Evolutionary conservation across 2,888 invertebrate genomes (phyloP).

Genomic region (Drosophila merina): DNA sequence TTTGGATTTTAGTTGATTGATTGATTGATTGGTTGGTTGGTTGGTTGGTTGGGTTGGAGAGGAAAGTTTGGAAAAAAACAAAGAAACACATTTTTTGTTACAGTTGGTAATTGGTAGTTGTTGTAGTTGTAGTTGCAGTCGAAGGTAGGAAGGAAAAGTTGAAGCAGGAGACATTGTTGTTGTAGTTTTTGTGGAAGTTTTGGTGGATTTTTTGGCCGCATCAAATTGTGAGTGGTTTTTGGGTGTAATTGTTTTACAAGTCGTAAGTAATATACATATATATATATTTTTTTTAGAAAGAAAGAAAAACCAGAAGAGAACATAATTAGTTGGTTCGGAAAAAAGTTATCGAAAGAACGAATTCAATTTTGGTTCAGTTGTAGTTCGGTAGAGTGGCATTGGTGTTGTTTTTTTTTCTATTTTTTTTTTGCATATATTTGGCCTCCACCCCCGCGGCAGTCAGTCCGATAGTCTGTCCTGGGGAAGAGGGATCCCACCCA

Average conservation of each 20-base stretch:
- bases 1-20: slow-evolving; percentile 19
- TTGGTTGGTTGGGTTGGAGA: slow-evolving; percentile 13
- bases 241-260: slow-evolving; percentile 31
- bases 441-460: slow-evolving; percentile 35
- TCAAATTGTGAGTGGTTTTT: slow-evolving; percentile 44
- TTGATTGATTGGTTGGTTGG: slow-evolving; percentile 15
- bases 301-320: slow-evolving; percentile 72
- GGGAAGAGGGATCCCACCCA: slow-evolving; percentile 76
- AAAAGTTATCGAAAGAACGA: slow-evolving; percentile 66
- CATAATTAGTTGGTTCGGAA: slow-evolving; percentile 68
- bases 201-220: slow-evolving; percentile 33
- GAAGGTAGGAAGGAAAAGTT: slow-evolving; percentile 57
- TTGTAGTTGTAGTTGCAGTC: slow-evolving; percentile 53
- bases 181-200: slow-evolving; percentile 41
- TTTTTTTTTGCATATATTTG: no score
- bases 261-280: slow-evolving; percentile 16
- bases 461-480: slow-evolving; percentile 9
- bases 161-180: slow-evolving; percentile 52
- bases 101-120: slow-evolving; percentile 37
- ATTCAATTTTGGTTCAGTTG: slow-evolving; percentile 56
- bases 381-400: not conserved
- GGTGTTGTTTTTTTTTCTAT: not conserved
- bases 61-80: slow-evolving; percentile 38
- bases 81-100: slow-evolving; percentile 43
- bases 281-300: slow-evolving; percentile 46